Conservation (phyloP, 1,140 invertebrate genomes). For the Muscidifurax raptorellus region DNA sequence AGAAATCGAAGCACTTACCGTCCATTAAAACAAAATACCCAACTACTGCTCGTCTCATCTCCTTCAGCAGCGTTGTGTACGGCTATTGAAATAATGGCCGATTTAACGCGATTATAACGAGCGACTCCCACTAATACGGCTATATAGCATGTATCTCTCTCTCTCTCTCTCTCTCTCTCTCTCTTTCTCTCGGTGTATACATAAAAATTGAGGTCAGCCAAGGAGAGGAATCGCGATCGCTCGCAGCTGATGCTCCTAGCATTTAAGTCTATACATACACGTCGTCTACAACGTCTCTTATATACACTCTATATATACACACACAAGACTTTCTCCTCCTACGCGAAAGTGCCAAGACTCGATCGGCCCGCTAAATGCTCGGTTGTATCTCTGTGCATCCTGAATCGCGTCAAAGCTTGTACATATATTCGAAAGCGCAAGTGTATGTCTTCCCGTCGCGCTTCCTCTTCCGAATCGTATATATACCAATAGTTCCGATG, state of each 20-base stretch:
- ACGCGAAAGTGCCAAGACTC: conserved; percentile 40
- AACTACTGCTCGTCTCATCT: background rate
- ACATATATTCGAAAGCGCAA: conserved; percentile 4
- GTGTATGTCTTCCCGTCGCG: background rate
- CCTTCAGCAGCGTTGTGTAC: background rate
- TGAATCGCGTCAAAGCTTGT: background rate
- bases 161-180: no score
- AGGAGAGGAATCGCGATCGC: conserved; percentile 51
- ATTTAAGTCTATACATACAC: conserved; percentile 29
- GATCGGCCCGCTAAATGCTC: background rate
- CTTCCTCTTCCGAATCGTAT: background rate
- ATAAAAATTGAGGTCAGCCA: conserved; percentile 52
- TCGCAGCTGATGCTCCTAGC: conserved; percentile 55
- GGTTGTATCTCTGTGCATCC: no score
- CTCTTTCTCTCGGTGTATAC: background rate
- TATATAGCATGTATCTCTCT: background rate
- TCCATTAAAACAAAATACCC: conserved; percentile 9
- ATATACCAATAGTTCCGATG: background rate
- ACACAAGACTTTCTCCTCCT: conserved; percentile 40
- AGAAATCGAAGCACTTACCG: background rate
- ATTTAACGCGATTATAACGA: conserved; percentile 15
- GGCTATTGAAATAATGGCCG: conserved; percentile 2
- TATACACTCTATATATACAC: background rate
- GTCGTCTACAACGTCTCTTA: background rate
- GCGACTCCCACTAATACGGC: background rate